phyloP scores from a whole-genome alignment of 1,140 invertebrate genomes.

The Diachasmimorpha longicaudata region DNA sequence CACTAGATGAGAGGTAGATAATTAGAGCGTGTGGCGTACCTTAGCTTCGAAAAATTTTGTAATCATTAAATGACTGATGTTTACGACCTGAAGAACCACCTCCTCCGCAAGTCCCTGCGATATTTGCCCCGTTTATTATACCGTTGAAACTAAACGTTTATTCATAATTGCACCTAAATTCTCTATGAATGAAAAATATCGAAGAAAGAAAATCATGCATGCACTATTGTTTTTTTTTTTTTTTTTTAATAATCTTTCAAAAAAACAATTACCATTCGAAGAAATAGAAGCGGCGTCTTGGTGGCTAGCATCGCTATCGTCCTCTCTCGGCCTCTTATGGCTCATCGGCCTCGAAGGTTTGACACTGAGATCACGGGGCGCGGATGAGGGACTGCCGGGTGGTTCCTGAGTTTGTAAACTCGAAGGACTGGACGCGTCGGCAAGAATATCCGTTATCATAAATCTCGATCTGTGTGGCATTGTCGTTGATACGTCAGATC shows the following conservation, averaged over 20 bases:
- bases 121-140: neutral
- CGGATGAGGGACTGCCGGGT: conserved; percentile 55
- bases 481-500: conserved; percentile 57
- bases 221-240: too few relatives aligned
- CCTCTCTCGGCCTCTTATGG: conserved; percentile 55
- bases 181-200: too few relatives aligned
- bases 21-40: conserved; percentile 43
- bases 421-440: conserved; percentile 61
- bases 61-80: conserved; percentile 45
- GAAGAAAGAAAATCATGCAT: too few relatives aligned
- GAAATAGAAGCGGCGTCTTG: conserved; percentile 58
- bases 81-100: conserved; percentile 32
- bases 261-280: conserved; percentile 52
- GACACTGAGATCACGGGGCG: conserved; percentile 57
- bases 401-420: conserved; percentile 51
- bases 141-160: neutral
- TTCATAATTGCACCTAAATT: neutral
- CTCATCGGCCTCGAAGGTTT: conserved; percentile 42
- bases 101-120: neutral
- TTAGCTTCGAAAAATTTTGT: conserved; percentile 34
- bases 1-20: conserved; percentile 48
- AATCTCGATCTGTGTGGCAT: conserved; percentile 74
- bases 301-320: conserved; percentile 60
- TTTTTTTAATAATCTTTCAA: too few relatives aligned
- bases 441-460: conserved; percentile 81